Conservation (phyloP, 2,113 vertebrate genomes). For the Lontra canadensis region DNA sequence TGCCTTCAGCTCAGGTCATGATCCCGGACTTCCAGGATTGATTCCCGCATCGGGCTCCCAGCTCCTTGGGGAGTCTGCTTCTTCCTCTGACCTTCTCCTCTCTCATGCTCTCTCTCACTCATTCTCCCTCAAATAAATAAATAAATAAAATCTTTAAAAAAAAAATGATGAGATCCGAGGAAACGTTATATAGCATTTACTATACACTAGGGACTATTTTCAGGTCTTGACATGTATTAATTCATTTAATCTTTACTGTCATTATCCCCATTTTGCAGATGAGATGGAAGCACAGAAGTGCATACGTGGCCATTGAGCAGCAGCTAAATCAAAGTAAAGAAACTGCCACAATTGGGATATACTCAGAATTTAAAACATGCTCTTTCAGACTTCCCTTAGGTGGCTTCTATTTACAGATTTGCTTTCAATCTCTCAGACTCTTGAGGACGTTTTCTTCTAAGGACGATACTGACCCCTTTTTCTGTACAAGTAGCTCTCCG, state of each 20-base stretch:
- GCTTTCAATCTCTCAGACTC: neutral
- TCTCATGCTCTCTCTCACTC: too few species aligned
- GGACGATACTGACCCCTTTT: neutral
- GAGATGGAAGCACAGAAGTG: neutral
- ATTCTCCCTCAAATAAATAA: too few species aligned
- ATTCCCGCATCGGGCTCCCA: too few species aligned
- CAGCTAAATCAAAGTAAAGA: neutral
- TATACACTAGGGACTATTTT: neutral
- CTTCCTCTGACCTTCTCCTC: too few species aligned
- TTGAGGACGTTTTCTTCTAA: neutral
- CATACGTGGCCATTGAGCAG: neutral
- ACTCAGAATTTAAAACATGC: conserved; percentile 20
- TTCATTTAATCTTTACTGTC: neutral
- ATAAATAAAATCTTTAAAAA: too few species aligned
- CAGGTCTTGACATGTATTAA: neutral
- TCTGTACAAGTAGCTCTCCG: neutral
- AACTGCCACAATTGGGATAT: neutral
- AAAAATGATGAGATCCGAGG: neutral
- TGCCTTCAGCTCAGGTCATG: too few species aligned
- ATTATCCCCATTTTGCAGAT: neutral
- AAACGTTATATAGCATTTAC: neutral
- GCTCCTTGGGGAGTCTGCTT: too few species aligned
- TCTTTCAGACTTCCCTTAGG: neutral
- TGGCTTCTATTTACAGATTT: neutral
- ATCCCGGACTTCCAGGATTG: too few species aligned